Base-by-base conservation (phyloP, 2,113 vertebrate species). In the Anas platyrhynchos region DNA sequence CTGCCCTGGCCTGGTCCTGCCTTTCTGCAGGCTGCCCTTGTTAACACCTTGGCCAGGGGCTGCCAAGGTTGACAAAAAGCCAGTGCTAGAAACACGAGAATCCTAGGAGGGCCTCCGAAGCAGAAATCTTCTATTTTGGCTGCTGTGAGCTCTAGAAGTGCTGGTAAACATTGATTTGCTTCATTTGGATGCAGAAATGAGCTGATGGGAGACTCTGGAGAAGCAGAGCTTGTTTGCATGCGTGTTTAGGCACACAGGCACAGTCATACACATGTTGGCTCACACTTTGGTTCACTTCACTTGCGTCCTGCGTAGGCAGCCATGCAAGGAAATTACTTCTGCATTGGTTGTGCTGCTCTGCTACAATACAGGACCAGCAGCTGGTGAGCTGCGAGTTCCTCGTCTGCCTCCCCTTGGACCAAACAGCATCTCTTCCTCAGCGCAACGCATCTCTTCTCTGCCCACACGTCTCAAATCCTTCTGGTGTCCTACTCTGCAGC, bases 141-240 rank as follows among this genome's bases (percentile, higher is more conserved):
- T 94, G 90, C 90, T 78, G 61, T 0, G 72, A 91, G 85, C 82
- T 81, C 72, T 34, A 38, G 92, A 75, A 93, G 87, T 13, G 68
- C 79, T 80, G 94, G 84, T 89, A 95, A 94, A 93, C 88, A 80
- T 79, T 81, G 88, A 36, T 83, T 75, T 67, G 88, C 95, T 97
- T 97, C 92, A 96, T 97, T 94, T 95, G 92, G 86, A 94, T 96
- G 93, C 94, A 61, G 91, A 25, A 92, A 83, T 59, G 95, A 93
- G 85, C 90, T 85, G 88, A 48, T 83, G 96, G 94, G 96, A 96
- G 85, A 29, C 29, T 71, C 44, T 83, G 85, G 89, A 74, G 96
- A 13, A 96, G 90, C 94, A 89, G 93, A 93, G 91, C 95, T 94
- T 95, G 94, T 97, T 94, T 96, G 94, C 93, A 94, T 92, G 95